Conservation (phyloP, 2,888 invertebrate genomes). For the Mesorhabditis sp. region DNA sequence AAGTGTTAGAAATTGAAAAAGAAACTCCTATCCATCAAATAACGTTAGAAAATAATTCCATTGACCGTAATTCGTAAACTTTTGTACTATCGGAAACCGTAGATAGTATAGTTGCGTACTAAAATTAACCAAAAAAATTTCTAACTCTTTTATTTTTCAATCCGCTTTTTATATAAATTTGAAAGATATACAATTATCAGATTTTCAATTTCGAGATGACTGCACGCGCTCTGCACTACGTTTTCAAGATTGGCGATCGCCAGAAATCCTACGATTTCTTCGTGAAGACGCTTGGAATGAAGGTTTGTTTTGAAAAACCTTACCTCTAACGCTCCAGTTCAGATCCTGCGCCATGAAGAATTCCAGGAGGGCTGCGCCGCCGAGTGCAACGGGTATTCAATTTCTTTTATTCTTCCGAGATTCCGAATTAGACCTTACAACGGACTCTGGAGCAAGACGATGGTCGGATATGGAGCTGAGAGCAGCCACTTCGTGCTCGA, state of each 20-base stretch:
- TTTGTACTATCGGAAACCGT: too few species aligned
- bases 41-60: too few species aligned
- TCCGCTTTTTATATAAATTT: too few species aligned
- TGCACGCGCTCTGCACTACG: slow-evolving; percentile 82
- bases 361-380: slow-evolving; percentile 95
- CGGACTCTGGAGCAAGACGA: slow-evolving; percentile 97
- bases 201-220: not conserved
- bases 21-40: too few species aligned
- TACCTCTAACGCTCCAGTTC: slow-evolving; percentile 28
- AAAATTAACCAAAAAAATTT: too few species aligned
- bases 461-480: slow-evolving; percentile 96
- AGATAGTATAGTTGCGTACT: too few species aligned
- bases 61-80: too few species aligned
- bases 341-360: slow-evolving; percentile 80
- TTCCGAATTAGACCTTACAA: slow-evolving; percentile 77
- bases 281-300: slow-evolving; percentile 86
- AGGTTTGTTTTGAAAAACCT: slow-evolving; percentile 65
- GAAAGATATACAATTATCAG: too few species aligned
- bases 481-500: slow-evolving; percentile 90
- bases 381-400: slow-evolving; percentile 83
- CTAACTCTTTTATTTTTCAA: too few species aligned
- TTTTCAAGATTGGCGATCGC: slow-evolving; percentile 89
- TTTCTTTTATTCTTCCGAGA: not conserved
- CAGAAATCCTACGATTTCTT: slow-evolving; percentile 81
- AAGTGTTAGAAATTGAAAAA: too few species aligned